These are phyloP conservation scores for Austrofundulus limnaeus DNA, from an alignment of 2,113 vertebrate species.

Conservation along the genomic window DNA sequence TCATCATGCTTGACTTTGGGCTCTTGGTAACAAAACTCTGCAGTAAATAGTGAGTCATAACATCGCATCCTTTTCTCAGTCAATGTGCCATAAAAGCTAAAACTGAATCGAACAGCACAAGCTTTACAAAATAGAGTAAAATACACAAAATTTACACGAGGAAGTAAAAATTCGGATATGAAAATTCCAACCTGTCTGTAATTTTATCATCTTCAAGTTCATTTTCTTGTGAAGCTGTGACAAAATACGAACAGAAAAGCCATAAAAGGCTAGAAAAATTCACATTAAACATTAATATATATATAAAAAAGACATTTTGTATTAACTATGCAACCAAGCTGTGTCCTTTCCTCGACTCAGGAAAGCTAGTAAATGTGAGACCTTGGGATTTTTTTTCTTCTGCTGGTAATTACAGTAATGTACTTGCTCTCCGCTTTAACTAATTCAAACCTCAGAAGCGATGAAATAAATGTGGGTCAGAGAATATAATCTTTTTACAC, in stretches of 20 bases:
- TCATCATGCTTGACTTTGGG: constrained; percentile 28
- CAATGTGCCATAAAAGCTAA: not conserved
- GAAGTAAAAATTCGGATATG: not conserved
- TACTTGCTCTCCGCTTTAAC: not conserved
- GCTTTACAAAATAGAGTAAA: not conserved
- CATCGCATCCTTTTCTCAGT: constrained; percentile 6
- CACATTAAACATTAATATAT: not conserved
- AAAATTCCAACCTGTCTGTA: not conserved
- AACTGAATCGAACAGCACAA: constrained; percentile 4
- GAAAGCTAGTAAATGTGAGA: constrained; percentile 18
- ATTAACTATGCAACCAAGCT: not conserved
- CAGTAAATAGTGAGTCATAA: constrained; percentile 23
- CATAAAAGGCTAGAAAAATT: not conserved
- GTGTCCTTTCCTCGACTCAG: not conserved
- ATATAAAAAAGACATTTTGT: not conserved
- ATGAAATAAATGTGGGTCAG: constrained; percentile 34
- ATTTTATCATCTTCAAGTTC: not conserved
- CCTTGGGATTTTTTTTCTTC: not conserved
- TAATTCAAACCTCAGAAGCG: constrained; percentile 36
- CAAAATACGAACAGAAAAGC: not conserved
- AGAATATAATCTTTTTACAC: constrained; percentile 28
- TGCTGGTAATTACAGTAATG: no score
- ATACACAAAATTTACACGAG: not conserved
- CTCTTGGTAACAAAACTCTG: constrained; percentile 25
- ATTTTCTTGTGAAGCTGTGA: not conserved